phyloP scores from a whole-genome alignment of 2,888 invertebrate species.

The Blomia tropicalis region DNA sequence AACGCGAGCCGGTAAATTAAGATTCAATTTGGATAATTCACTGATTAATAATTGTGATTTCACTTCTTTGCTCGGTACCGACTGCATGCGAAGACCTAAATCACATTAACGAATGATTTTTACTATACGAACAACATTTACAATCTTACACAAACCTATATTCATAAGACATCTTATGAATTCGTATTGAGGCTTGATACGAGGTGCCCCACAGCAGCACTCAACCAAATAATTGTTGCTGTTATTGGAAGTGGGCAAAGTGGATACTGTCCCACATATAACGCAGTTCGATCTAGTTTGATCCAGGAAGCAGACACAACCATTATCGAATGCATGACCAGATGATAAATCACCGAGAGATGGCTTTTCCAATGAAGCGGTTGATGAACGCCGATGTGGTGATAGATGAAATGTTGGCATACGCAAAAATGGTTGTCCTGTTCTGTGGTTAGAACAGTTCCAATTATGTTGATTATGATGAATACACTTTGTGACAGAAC shows the following conservation, averaged over 20 bases:
- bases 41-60: constrained; percentile 70
- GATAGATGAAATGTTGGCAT: background rate
- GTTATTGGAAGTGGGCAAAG: background rate
- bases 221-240: background rate
- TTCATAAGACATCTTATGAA: constrained; percentile 68
- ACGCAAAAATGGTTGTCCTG: background rate
- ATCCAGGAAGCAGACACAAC: constrained; percentile 64
- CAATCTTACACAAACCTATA: constrained; percentile 51
- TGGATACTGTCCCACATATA: background rate
- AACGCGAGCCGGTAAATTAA: constrained; percentile 90
- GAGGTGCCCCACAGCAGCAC: constrained; percentile 63
- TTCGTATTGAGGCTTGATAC: constrained; percentile 64
- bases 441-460: background rate
- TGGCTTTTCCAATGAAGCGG: background rate
- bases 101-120: background rate
- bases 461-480: background rate
- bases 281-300: background rate
- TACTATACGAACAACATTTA: background rate
- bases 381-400: background rate
- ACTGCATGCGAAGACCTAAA: constrained; percentile 46
- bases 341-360: constrained; percentile 71
- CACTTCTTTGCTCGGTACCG: constrained; percentile 69
- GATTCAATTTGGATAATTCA: constrained; percentile 77
- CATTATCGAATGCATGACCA: constrained; percentile 89
- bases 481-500: no score